These are phyloP conservation scores for Spialia ferax DNA, from an alignment of 2,888 invertebrate genomes.

Conservation along the genomic window DNA sequence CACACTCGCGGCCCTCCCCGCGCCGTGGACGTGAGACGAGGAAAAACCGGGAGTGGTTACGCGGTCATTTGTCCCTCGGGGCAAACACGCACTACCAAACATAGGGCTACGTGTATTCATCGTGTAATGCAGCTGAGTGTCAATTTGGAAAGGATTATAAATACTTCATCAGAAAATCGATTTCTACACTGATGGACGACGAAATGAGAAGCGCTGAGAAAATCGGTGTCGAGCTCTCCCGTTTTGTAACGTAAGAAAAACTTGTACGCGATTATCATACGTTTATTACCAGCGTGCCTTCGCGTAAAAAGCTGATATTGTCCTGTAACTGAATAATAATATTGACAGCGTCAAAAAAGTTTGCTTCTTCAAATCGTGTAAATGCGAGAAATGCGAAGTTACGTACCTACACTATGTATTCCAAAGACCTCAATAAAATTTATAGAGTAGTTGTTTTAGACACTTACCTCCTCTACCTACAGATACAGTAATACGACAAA, in stretches of 20 bases:
- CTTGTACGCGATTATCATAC: conserved; percentile 34
- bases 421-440: not conserved
- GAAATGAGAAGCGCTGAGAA: conserved; percentile 22
- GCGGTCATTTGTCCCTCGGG: conserved; percentile 76
- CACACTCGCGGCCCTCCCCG: conserved; percentile 55
- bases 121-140: conserved; percentile 56
- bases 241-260: conserved; percentile 33
- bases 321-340: conserved; percentile 22
- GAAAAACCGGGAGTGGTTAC: conserved; percentile 75
- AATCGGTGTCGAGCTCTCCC: conserved; percentile 12
- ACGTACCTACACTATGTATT: not conserved
- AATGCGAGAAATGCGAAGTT: not conserved
- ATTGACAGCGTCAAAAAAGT: conserved; percentile 4
- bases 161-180: conserved; percentile 46
- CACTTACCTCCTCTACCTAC: too few relatives aligned
- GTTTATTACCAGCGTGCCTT: conserved; percentile 30
- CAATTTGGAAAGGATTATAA: conserved; percentile 53
- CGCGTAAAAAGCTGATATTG: conserved; percentile 19
- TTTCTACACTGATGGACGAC: conserved; percentile 9
- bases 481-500: too few relatives aligned
- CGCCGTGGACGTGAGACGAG: conserved; percentile 64
- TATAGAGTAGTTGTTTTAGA: too few relatives aligned
- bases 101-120: conserved; percentile 57
- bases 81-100: conserved; percentile 68
- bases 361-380: not conserved